Evolutionary conservation across 1,140 invertebrate genomes (phyloP).

Genomic region (Bombus superbus): DNA sequence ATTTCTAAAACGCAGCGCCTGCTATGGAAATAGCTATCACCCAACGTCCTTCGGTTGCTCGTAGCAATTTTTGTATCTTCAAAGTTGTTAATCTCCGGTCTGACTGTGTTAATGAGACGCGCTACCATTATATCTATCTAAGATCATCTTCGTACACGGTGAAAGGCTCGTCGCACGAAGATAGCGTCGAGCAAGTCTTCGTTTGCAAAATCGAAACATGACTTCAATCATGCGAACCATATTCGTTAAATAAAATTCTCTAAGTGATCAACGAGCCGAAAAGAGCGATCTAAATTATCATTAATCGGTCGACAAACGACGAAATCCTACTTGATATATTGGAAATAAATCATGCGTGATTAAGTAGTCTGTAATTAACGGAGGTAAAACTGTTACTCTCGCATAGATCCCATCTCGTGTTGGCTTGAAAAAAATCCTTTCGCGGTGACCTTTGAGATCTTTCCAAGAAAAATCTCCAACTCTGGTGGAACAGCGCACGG

Average conservation of each 20-base stretch:
- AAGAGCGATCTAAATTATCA: no score
- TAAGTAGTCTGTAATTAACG: no score
- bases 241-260: not conserved
- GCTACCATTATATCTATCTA: not conserved
- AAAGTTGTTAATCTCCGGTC: not conserved
- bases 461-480: no score
- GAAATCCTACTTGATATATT: no score
- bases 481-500: no score
- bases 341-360: no score
- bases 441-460: no score
- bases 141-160: not conserved
- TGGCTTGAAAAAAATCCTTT: no score
- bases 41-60: not conserved
- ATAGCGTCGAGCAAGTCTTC: not conserved
- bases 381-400: no score
- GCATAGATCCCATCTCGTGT: no score
- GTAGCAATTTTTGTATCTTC: not conserved
- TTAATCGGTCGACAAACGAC: accelerated
- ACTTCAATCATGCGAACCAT: not conserved
- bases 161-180: not conserved
- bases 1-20: not conserved
- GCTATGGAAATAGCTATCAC: not conserved
- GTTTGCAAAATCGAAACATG: not conserved
- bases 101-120: not conserved
- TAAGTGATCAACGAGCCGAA: no score